Evolutionary conservation across 2,888 invertebrate genomes (phyloP).

Genomic region (Ametastegia equiseti): DNA sequence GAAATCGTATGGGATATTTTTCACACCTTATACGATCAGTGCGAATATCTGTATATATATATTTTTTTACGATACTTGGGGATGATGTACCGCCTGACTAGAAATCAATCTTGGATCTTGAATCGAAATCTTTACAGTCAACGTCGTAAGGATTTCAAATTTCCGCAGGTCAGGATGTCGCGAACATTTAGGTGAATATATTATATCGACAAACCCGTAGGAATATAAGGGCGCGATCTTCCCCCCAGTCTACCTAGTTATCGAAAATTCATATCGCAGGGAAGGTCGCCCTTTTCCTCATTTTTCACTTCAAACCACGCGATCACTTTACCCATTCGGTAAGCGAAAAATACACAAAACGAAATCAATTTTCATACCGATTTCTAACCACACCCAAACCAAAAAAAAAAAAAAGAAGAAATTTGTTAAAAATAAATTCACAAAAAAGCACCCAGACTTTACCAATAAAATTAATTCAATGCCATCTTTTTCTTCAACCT

Average conservation of each 20-base stretch:
- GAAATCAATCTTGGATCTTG: constrained; percentile 1
- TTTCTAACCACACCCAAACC: too few relatives aligned
- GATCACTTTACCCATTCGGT: background rate
- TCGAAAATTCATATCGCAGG: background rate
- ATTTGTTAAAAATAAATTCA: too few relatives aligned
- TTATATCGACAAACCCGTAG: background rate
- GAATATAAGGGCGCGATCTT: background rate
- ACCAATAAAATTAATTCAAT: too few relatives aligned
- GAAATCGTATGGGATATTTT: background rate
- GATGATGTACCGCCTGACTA: background rate
- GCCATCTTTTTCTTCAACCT: background rate
- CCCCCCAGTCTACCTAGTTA: background rate
- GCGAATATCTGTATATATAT: background rate
- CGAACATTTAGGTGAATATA: background rate
- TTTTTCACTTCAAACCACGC: background rate
- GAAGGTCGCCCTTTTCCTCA: background rate
- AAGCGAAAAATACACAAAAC: background rate
- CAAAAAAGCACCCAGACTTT: too few relatives aligned
- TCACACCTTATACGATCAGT: background rate
- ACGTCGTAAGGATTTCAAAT: background rate
- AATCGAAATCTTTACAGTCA: constrained; percentile 3
- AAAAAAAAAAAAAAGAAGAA: too few relatives aligned
- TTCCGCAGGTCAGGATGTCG: constrained; percentile 6
- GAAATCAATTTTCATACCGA: background rate
- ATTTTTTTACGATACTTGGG: background rate